phyloP scores from a whole-genome alignment of 2,888 invertebrate species.

The Crematogaster levior region DNA sequence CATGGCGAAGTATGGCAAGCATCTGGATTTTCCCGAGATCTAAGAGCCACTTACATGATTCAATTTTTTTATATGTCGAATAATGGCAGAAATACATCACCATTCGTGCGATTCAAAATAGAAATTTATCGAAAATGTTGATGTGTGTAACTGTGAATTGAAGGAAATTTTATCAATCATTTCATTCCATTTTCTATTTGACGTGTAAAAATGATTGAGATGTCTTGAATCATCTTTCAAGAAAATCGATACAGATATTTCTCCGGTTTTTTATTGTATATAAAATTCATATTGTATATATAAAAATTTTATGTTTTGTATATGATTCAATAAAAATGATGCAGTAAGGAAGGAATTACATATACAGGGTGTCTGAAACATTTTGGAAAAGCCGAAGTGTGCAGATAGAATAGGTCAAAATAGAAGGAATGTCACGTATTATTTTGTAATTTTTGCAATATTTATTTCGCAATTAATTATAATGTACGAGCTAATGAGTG shows the following conservation, averaged over 20 bases:
- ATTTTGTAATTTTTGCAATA: too few relatives aligned
- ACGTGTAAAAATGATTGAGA: slow-evolving; percentile 8
- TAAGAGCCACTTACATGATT: slow-evolving; percentile 29
- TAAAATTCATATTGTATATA: slow-evolving; percentile 21
- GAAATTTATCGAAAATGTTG: slow-evolving; percentile 37
- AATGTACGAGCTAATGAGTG: too few relatives aligned
- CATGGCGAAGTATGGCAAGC: background rate
- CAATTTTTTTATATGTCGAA: slow-evolving; percentile 18
- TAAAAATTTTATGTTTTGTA: background rate
- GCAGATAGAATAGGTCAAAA: too few relatives aligned
- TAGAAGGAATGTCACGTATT: too few relatives aligned
- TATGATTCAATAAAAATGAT: background rate
- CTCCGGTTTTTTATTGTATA: background rate
- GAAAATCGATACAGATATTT: slow-evolving; percentile 1
- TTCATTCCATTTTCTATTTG: background rate
- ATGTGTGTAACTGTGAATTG: background rate
- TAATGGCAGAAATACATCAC: slow-evolving; percentile 14
- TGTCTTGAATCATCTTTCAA: background rate
- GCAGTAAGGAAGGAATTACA: background rate
- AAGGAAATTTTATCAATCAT: background rate
- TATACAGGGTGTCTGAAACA: too few relatives aligned
- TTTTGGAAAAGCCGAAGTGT: too few relatives aligned
- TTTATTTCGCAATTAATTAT: too few relatives aligned
- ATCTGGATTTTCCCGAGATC: background rate
- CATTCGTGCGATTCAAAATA: slow-evolving; percentile 11